Percentiles rank a stretch among this genome's conserved stretches.
These are phyloP conservation scores for Rhamnusium bicolor DNA, from an alignment of 2,888 invertebrate genomes.

Conservation along the genomic window DNA sequence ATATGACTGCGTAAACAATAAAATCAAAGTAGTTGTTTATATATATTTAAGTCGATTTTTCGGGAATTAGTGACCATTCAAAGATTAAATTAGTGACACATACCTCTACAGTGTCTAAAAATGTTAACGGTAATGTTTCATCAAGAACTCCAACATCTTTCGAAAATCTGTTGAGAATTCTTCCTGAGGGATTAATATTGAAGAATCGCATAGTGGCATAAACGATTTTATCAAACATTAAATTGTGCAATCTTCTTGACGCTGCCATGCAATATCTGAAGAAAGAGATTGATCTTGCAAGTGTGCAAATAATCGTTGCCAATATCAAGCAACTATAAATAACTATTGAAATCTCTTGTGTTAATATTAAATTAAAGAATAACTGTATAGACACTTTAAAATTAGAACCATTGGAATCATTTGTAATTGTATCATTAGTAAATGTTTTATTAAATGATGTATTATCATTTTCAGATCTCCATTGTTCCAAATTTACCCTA, in stretches of 20 bases:
- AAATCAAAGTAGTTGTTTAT: no score
- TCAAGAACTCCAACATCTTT: constrained; percentile 77
- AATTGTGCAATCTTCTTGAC: constrained; percentile 73
- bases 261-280: constrained; percentile 73
- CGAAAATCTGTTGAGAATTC: constrained; percentile 79
- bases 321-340: constrained; percentile 58
- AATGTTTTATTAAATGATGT: not conserved
- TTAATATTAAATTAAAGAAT: not conserved
- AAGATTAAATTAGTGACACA: not conserved
- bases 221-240: constrained; percentile 72
- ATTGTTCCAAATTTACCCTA: constrained; percentile 66
- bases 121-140: constrained; percentile 70
- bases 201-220: constrained; percentile 78
- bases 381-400: not conserved
- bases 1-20: no score
- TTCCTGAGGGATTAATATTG: constrained; percentile 76
- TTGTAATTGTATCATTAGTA: not conserved
- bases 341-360: constrained; percentile 64
- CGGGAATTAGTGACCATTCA: no score
- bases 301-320: constrained; percentile 67
- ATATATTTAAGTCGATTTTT: no score
- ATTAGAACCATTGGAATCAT: not conserved
- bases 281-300: constrained; percentile 70
- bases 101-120: constrained; percentile 69
- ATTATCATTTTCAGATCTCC: constrained; percentile 74